These are phyloP conservation scores for Sphinx pinastri DNA, from an alignment of 2,888 invertebrate species.

Conservation along the genomic window DNA sequence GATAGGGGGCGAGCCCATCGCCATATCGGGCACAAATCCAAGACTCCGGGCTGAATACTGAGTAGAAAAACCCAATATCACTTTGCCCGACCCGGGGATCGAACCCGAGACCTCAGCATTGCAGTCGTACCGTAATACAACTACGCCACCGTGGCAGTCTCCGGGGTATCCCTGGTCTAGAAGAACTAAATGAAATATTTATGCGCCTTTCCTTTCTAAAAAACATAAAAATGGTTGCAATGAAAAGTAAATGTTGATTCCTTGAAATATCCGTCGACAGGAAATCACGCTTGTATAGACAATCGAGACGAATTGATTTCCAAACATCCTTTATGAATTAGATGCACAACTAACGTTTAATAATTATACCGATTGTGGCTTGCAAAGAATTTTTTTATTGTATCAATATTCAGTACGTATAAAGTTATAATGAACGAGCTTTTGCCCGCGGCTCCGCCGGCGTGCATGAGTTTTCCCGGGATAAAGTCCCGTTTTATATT, in stretches of 20 bases:
- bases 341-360: conserved; percentile 33
- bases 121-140: no score
- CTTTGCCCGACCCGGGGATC: no score
- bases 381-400: conserved; percentile 30
- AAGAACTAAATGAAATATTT: not conserved
- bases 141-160: no score
- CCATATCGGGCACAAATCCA: no score
- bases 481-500: no score
- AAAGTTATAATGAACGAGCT: not conserved
- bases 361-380: conserved; percentile 52
- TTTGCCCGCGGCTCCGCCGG: no score
- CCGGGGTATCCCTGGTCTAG: no score
- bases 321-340: conserved; percentile 51
- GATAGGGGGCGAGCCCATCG: no score
- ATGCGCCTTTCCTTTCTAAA: not conserved
- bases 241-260: conserved; percentile 17
- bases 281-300: conserved; percentile 63
- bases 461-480: no score
- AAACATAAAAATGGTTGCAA: not conserved
- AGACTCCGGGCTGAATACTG: no score
- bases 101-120: no score
- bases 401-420: conserved; percentile 2
- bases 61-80: no score
- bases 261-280: conserved; percentile 49
- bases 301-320: conserved; percentile 60